Evolutionary conservation across 1,140 invertebrate genomes (phyloP), one percentile per base, ranked within the genome.

Genomic region (Tetramorium alpestre): DNA sequence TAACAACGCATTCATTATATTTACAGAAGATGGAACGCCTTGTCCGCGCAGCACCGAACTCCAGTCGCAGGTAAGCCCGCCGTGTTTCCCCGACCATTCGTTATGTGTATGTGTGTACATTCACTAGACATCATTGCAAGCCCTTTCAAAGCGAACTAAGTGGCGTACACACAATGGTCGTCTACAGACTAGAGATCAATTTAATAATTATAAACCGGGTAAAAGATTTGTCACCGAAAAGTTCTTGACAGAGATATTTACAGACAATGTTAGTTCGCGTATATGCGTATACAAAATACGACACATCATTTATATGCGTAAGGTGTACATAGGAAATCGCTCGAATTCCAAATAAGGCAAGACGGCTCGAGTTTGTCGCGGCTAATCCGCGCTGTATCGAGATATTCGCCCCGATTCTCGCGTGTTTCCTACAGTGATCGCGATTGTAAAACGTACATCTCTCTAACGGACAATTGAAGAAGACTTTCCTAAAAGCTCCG

Each of bases 151-250:
- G 69, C 69, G 54, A 62, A 62, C 56, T 75, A 75, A 84, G 38
- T 65, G 69, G 6, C 22, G 22, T 73, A 60, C 41, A 73, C 80
- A 49, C 56, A 70, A 58, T 75, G 80, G 54, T 56, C 56, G 54
- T 75, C 65, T 75, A 80, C 33, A 84, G 80, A 84, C 80, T 75
- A 84, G 80, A 84, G 80, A 82, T 82, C 54, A 73, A 82, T 82
- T 82, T 73, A 75, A 67, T 67, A 41, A 73, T 75, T 73, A 28
- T 38, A 60, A 84, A 44, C 67, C 54, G 54, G 33, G 41, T 33
- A 33, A 73, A 75, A 60, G 69, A 73, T 73, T 47, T 25, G 44
- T 75, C 69, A n/a, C 54, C n/a, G 56, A 47, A 60, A 84, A 16
- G 22, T 22, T 70, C 8, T 58, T 73, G 11, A 8, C 38, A 28